phyloP scores from a whole-genome alignment of 2,113 vertebrate genomes.

The Psammodynastes pulverulentus region DNA sequence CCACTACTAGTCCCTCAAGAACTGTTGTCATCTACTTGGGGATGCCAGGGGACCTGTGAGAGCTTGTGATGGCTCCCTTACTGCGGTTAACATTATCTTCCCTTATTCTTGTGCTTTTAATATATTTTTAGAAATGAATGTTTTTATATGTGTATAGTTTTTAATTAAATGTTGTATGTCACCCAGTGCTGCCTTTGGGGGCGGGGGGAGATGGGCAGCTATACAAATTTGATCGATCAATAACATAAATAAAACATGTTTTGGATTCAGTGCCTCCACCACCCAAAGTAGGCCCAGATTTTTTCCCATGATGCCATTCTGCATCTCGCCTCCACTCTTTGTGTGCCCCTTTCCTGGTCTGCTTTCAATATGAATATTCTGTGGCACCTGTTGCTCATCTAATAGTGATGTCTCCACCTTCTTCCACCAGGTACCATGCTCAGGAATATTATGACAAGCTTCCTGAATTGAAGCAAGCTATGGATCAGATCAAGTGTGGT shows the following conservation, averaged over 20 bases:
- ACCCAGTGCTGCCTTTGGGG: too few relatives aligned
- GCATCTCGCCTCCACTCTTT: neutral
- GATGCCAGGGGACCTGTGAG: neutral
- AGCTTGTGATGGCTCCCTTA: neutral
- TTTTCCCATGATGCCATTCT: neutral
- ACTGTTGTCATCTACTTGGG: neutral
- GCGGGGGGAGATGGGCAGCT: neutral
- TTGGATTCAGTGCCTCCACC: neutral
- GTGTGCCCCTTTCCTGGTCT: neutral
- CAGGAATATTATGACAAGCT: conserved; percentile 81
- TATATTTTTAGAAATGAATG: neutral
- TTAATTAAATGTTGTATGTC: neutral
- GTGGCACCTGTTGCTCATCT: neutral
- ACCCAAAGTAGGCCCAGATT: neutral
- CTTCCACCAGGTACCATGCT: conserved; percentile 79
- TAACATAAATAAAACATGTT: neutral
- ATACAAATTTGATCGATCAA: neutral
- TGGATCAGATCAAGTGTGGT: conserved; percentile 88
- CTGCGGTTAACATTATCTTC: neutral
- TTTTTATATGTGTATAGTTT: neutral
- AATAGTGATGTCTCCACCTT: too few relatives aligned
- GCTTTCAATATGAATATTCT: neutral
- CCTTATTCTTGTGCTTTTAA: neutral
- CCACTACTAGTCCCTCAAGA: neutral
- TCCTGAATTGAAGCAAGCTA: conserved; percentile 83